Conservation (phyloP, 2,888 invertebrate species). For the Aphodius sticticus region DNA sequence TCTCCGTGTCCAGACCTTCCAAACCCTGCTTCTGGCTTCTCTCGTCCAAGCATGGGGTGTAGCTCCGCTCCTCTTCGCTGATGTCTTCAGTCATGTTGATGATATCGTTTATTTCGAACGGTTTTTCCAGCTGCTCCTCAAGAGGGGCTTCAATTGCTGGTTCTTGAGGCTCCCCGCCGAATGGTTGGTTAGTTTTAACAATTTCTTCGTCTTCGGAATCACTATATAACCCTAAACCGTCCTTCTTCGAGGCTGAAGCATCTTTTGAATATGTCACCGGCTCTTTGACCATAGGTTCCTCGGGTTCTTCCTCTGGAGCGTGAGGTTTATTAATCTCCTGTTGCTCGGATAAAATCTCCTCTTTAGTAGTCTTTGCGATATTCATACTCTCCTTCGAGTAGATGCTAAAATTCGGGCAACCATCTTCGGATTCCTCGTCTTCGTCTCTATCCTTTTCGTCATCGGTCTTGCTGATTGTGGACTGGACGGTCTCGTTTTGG, state of each 20-base stretch:
- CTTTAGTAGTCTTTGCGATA: conserved; percentile 67
- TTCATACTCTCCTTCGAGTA: conserved; percentile 84
- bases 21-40: conserved; percentile 54
- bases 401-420: conserved; percentile 86
- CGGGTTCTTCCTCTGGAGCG: neutral
- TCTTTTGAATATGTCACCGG: conserved; percentile 8
- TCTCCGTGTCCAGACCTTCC: conserved; percentile 73
- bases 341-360: conserved; percentile 34
- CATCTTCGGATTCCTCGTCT: conserved; percentile 69
- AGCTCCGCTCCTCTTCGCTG: conserved; percentile 74
- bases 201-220: conserved; percentile 58
- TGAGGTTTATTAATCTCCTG: neutral
- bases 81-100: conserved; percentile 69
- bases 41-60: conserved; percentile 78
- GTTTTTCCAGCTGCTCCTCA: conserved; percentile 42
- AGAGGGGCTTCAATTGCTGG: neutral
- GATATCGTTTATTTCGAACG: conserved; percentile 55
- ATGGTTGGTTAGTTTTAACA: conserved; percentile 47
- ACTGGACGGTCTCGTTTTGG: conserved; percentile 51
- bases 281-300: neutral
- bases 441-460: conserved; percentile 59
- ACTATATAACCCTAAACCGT: conserved; percentile 50
- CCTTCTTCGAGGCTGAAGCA: conserved; percentile 13
- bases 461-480: conserved; percentile 50
- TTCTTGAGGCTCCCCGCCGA: neutral